Conservation (phyloP, 2,888 invertebrate species). For the Nomada flava region DNA sequence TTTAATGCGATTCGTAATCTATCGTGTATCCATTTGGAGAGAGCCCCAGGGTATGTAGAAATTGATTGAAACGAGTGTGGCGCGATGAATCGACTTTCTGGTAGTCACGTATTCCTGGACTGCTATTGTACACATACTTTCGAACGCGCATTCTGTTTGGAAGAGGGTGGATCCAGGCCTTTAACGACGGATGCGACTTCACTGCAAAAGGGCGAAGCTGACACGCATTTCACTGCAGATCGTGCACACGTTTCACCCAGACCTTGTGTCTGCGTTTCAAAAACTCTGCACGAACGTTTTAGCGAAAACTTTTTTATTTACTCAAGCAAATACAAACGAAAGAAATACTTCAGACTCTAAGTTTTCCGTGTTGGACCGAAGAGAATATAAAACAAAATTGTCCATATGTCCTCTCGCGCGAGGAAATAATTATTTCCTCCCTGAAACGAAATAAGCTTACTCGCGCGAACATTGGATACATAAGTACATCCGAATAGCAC, state of each 20-base stretch:
- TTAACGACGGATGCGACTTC: constrained; percentile 51
- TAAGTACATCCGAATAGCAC: background rate
- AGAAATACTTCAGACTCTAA: background rate
- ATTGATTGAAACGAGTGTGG: constrained; percentile 22
- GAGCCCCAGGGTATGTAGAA: background rate
- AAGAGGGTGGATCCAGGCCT: constrained; percentile 5
- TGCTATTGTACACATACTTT: constrained; percentile 36
- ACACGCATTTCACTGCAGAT: constrained; percentile 8
- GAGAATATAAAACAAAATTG: too few relatives aligned
- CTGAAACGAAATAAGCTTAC: background rate
- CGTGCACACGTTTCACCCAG: background rate
- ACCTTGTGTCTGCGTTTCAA: background rate
- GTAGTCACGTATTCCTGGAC: constrained; percentile 27
- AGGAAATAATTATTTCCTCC: background rate
- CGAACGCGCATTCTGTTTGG: constrained; percentile 36
- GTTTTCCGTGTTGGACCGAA: too few relatives aligned
- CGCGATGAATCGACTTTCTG: constrained; percentile 25
- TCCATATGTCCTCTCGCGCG: too few relatives aligned
- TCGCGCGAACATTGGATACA: background rate
- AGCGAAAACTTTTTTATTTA: background rate
- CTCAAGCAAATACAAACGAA: background rate
- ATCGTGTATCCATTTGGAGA: constrained; percentile 11
- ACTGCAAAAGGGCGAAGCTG: constrained; percentile 22
- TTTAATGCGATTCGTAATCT: constrained; percentile 9
- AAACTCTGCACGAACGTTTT: background rate